Evolutionary conservation across 1,140 invertebrate species (phyloP).

Genomic region (Penaeus chinensis): DNA sequence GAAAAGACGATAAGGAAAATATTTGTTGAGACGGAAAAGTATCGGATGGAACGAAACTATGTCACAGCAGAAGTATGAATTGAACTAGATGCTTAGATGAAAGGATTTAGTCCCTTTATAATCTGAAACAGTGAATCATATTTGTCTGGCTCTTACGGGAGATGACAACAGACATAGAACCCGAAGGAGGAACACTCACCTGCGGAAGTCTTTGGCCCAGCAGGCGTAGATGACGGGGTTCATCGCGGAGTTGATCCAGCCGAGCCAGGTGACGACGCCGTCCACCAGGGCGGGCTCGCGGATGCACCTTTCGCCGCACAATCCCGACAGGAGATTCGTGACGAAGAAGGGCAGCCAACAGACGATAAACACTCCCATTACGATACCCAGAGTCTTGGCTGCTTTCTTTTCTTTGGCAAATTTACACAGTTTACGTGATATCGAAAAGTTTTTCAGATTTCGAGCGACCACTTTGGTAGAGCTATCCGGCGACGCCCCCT

Average conservation of each 20-base stretch:
- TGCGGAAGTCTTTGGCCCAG: slow-evolving; percentile 94
- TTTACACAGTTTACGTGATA: slow-evolving; percentile 91
- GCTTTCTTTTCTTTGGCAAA: slow-evolving; percentile 72
- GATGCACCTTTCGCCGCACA: slow-evolving; percentile 85
- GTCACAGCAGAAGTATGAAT: not conserved
- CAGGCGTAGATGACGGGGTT: slow-evolving; percentile 98
- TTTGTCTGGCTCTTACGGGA: not conserved
- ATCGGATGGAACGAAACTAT: not conserved
- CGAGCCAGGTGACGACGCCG: slow-evolving; percentile 96
- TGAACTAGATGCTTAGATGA: not conserved
- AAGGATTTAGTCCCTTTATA: not conserved
- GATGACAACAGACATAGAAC: too few species aligned
- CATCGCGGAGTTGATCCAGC: slow-evolving; percentile 99
- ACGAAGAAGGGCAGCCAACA: slow-evolving; percentile 99
- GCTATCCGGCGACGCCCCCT: slow-evolving; percentile 42
- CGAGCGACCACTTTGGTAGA: slow-evolving; percentile 66
- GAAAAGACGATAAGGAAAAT: not conserved
- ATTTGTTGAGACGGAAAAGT: not conserved
- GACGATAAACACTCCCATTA: slow-evolving; percentile 95
- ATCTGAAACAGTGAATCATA: not conserved
- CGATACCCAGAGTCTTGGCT: slow-evolving; percentile 74
- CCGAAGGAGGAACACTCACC: slow-evolving; percentile 73
- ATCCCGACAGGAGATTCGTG: slow-evolving; percentile 90
- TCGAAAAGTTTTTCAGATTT: slow-evolving; percentile 83
- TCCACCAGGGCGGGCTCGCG: slow-evolving; percentile 87